phyloP scores from a whole-genome alignment of 2,113 vertebrate genomes.

The Perca fluviatilis region DNA sequence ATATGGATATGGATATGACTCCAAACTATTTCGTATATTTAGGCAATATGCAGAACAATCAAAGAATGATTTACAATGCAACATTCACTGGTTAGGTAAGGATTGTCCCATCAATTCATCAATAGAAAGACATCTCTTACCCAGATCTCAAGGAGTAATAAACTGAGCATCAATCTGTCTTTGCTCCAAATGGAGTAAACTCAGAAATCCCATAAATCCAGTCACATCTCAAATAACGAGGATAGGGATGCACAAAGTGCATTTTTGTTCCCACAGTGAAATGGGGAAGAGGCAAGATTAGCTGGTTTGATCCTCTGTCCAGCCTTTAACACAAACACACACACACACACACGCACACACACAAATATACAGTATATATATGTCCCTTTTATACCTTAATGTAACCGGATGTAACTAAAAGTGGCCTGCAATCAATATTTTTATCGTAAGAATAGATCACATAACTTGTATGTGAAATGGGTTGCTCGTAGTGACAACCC shows the following conservation, averaged over 20 bases:
- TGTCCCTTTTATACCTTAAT: too few species aligned
- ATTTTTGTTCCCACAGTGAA: not conserved
- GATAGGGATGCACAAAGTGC: not conserved
- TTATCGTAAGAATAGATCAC: too few species aligned
- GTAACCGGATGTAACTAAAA: too few species aligned
- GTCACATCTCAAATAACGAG: conserved; percentile 14
- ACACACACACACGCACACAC: too few species aligned
- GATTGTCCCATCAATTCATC: not conserved
- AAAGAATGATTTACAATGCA: not conserved
- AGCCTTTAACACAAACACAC: not conserved
- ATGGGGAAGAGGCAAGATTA: not conserved
- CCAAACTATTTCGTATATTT: not conserved
- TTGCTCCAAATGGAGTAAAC: conserved; percentile 6
- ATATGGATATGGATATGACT: not conserved
- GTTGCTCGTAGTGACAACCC: too few species aligned
- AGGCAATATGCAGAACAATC: not conserved
- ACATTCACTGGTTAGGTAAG: not conserved
- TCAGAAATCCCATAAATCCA: conserved; percentile 17
- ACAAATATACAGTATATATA: too few species aligned
- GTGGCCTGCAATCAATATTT: too few species aligned
- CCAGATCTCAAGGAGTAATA: conserved; percentile 12
- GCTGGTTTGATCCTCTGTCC: not conserved
- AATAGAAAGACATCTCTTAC: not conserved
- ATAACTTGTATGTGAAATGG: too few species aligned
- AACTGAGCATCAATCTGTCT: conserved; percentile 3